phyloP scores from a whole-genome alignment of 2,113 vertebrate species.

The Arothron firmamentum region DNA sequence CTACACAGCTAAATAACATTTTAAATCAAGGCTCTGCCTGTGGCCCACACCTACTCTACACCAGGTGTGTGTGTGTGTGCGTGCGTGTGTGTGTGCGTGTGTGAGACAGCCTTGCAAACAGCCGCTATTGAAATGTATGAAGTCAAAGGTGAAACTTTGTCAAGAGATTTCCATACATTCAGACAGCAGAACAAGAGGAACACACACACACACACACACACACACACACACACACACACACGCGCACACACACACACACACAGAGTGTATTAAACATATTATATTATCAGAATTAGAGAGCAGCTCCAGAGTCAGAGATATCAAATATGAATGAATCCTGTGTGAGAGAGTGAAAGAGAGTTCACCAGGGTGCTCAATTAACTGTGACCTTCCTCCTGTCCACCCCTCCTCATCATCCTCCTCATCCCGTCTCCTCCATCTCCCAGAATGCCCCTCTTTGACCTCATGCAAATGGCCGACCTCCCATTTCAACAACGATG shows the following conservation, averaged over 20 bases:
- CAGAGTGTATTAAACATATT: constrained; percentile 12
- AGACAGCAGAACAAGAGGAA: too few relatives aligned
- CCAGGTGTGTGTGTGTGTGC: too few relatives aligned
- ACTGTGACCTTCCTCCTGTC: constrained; percentile 83
- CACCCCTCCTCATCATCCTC: constrained; percentile 69
- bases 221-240: constrained; percentile 1
- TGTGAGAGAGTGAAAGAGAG: constrained; percentile 2
- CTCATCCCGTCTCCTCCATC: constrained; percentile 70
- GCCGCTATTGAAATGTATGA: too few relatives aligned
- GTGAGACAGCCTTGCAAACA: too few relatives aligned
- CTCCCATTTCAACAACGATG: constrained; percentile 77
- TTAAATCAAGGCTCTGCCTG: too few relatives aligned
- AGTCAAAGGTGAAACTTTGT: too few relatives aligned
- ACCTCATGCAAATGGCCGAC: constrained; percentile 88
- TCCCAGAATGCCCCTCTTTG: constrained; percentile 67
- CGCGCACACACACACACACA: constrained; percentile 15
- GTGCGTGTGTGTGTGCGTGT: too few relatives aligned
- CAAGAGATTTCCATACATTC: too few relatives aligned
- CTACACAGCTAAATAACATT: too few relatives aligned
- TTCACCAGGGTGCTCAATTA: constrained; percentile 70
- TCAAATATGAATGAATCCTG: constrained; percentile 44
- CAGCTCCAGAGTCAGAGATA: constrained; percentile 21
- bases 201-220: not conserved
- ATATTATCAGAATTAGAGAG: constrained; percentile 35
- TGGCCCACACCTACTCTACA: too few relatives aligned